Percentiles rank a stretch among this genome's conserved stretches.
Conservation (phyloP, 2,797 vertebrate species). For the Halcyon smyrnensis region DNA sequence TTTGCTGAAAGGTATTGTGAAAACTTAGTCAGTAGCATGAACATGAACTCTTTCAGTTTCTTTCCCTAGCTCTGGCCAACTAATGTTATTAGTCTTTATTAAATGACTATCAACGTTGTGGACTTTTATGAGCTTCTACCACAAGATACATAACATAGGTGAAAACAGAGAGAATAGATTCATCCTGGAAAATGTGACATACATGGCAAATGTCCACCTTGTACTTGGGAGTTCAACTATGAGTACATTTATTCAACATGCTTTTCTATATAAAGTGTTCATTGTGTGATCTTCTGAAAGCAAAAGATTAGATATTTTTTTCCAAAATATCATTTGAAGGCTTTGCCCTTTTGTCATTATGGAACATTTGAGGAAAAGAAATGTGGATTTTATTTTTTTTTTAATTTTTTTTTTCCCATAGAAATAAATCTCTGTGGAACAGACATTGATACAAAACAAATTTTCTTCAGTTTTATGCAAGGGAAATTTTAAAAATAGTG, state of each 20-base stretch:
- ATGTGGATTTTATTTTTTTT: background rate
- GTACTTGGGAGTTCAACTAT: background rate
- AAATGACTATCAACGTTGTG: background rate
- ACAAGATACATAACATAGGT: background rate
- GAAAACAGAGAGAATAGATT: background rate
- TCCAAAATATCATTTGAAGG: background rate
- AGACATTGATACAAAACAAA: background rate
- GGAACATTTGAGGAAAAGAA: background rate
- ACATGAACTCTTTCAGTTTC: background rate
- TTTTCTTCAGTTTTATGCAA: background rate
- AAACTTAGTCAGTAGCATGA: background rate
- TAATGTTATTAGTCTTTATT: background rate
- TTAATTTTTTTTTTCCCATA: background rate
- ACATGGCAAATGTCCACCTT: background rate
- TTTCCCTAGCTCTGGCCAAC: background rate
- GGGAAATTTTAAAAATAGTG: background rate
- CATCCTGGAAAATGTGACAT: background rate
- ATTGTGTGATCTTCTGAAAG: background rate
- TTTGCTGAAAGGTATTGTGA: background rate
- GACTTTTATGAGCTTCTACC: constrained; percentile 1
- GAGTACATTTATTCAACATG: background rate
- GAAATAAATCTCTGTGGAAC: background rate
- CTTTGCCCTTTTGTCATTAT: background rate
- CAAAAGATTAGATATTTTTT: background rate
- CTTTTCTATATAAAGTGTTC: background rate